phyloP scores from a whole-genome alignment of 2,113 vertebrate species.

The Brienomyrus longianalis region DNA sequence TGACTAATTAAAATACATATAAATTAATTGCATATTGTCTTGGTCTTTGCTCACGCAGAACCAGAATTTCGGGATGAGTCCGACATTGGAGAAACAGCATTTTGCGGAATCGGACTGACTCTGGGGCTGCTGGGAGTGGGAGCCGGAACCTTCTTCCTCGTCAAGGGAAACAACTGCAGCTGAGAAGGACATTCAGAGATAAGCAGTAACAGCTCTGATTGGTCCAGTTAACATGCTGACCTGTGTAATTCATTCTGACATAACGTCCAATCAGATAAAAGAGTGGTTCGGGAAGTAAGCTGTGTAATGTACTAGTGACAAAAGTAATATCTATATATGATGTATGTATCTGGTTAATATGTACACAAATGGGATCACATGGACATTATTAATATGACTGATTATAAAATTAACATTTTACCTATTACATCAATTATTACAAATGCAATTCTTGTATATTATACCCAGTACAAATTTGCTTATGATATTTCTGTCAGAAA shows the following conservation, averaged over 20 bases:
- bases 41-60: background rate
- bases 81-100: slow-evolving; percentile 33
- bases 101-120: slow-evolving; percentile 50
- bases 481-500: background rate
- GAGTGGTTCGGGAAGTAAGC: background rate
- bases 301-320: background rate
- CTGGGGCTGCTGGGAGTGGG: slow-evolving; percentile 50
- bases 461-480: background rate
- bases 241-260: background rate
- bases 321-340: background rate
- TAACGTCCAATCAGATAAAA: background rate
- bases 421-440: background rate
- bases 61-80: slow-evolving; percentile 8
- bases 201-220: background rate
- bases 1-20: background rate
- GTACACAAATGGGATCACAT: background rate
- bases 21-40: background rate
- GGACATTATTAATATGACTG: background rate
- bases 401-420: background rate
- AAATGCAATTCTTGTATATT: background rate
- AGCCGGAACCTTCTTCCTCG: slow-evolving; percentile 52
- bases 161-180: slow-evolving; percentile 54
- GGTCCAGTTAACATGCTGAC: background rate
- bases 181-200: slow-evolving; percentile 23
- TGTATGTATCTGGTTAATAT: background rate